Evolutionary conservation across 2,113 vertebrate genomes (phyloP).

Genomic region (Amia ocellicauda): DNA sequence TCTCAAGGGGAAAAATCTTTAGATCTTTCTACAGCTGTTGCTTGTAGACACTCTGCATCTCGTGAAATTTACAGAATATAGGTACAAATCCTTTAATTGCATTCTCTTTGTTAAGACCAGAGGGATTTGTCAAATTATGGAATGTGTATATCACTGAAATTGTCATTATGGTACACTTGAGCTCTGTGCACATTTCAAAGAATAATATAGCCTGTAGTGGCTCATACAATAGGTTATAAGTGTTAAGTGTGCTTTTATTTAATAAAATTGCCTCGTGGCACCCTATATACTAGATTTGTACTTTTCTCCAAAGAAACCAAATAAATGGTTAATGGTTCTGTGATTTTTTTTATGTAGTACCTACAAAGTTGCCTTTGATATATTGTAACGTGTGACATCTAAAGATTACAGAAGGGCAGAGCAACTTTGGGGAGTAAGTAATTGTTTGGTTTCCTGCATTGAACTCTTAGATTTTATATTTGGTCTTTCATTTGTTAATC

Average conservation of each 20-base stretch:
- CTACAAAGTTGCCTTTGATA: constrained; percentile 29
- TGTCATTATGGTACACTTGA: neutral
- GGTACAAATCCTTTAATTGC: constrained; percentile 13
- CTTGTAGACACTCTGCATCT: constrained; percentile 1
- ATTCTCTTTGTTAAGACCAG: neutral
- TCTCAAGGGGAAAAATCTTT: constrained; percentile 17
- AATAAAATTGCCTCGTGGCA: no score
- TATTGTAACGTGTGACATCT: neutral
- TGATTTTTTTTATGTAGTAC: constrained; percentile 17
- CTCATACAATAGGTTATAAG: neutral
- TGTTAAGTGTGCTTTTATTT: neutral
- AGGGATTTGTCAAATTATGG: neutral
- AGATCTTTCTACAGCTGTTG: constrained; percentile 3
- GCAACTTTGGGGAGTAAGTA: no score
- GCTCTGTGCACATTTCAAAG: neutral
- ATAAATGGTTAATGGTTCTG: no score
- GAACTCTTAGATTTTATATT: no score
- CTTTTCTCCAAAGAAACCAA: no score
- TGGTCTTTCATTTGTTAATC: no score
- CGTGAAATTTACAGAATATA: neutral
- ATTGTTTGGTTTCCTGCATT: no score
- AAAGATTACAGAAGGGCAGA: no score
- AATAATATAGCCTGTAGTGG: neutral
- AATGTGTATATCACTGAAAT: no score
- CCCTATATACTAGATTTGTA: no score